These are phyloP conservation scores for Phthorimaea operculella DNA, from an alignment of 1,140 invertebrate genomes.

Conservation along the genomic window DNA sequence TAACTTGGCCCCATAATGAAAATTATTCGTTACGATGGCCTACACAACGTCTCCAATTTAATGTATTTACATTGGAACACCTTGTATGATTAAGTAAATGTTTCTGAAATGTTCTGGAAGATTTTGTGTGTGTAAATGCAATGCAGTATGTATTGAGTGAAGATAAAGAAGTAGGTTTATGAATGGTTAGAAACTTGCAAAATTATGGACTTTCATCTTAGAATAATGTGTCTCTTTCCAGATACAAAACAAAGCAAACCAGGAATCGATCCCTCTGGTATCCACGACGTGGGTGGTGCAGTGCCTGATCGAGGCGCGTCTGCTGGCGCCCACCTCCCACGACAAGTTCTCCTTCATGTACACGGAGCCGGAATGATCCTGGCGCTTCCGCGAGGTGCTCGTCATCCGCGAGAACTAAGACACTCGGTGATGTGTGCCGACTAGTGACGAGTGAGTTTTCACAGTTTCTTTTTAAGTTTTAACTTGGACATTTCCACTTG, in stretches of 20 bases:
- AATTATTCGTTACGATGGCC: too few species aligned
- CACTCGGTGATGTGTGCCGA: slow-evolving; percentile 20
- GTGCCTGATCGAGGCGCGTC: slow-evolving; percentile 69
- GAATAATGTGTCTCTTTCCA: neutral
- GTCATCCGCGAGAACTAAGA: slow-evolving; percentile 63
- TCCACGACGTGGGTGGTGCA: slow-evolving; percentile 71
- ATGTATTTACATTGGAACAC: too few species aligned
- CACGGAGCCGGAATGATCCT: slow-evolving; percentile 62
- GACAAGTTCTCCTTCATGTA: slow-evolving; percentile 64
- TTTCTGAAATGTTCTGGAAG: too few species aligned
- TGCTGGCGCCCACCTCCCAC: slow-evolving; percentile 61
- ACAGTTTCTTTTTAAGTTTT: too few species aligned
- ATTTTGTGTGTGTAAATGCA: too few species aligned
- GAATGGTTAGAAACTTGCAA: too few species aligned
- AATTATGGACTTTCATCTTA: too few species aligned
- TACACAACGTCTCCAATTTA: too few species aligned
- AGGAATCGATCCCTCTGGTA: slow-evolving; percentile 68
- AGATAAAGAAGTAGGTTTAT: too few species aligned
- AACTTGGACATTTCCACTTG: neutral
- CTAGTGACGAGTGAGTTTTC: neutral
- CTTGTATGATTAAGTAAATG: too few species aligned
- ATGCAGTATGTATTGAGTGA: too few species aligned
- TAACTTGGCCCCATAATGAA: too few species aligned
- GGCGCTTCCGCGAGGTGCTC: slow-evolving; percentile 57
- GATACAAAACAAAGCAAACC: slow-evolving; percentile 63